Conservation (phyloP, 92 coral and sea anemone species). For the Diadumene lineata region DNA sequence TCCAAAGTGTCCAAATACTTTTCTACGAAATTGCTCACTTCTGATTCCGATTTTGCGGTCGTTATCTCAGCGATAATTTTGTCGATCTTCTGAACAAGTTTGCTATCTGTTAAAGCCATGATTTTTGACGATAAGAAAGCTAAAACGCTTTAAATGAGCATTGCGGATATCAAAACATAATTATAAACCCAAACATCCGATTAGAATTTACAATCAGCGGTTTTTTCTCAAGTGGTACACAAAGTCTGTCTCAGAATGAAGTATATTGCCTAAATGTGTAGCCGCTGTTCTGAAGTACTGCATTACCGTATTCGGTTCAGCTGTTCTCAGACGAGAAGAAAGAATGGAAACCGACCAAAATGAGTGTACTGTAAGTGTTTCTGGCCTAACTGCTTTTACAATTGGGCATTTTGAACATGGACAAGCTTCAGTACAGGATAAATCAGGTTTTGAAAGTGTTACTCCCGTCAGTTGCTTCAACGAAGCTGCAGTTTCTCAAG, state of each 20-base stretch:
- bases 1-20: slow-evolving; percentile 52
- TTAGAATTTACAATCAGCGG: background rate
- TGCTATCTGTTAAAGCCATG: slow-evolving; percentile 68
- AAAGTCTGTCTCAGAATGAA: background rate
- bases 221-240: background rate
- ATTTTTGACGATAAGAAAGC: background rate
- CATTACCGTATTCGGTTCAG: background rate
- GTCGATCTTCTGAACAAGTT: slow-evolving; percentile 61
- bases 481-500: slow-evolving; percentile 62
- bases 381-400: slow-evolving; percentile 31
- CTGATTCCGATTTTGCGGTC: slow-evolving; percentile 32
- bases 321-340: background rate
- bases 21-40: slow-evolving; percentile 42
- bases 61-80: slow-evolving; percentile 39
- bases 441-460: slow-evolving; percentile 52
- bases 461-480: slow-evolving; percentile 59
- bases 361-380: slow-evolving; percentile 29
- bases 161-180: background rate
- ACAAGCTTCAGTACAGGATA: slow-evolving; percentile 49
- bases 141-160: background rate
- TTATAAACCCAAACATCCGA: background rate
- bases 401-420: slow-evolving; percentile 24
- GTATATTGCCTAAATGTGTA: background rate
- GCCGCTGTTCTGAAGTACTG: slow-evolving; percentile 6
- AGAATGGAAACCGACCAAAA: slow-evolving; percentile 25